Evolutionary conservation across 2,797 vertebrate species (phyloP).

Genomic region (Schizopygopsis malacanthus): DNA sequence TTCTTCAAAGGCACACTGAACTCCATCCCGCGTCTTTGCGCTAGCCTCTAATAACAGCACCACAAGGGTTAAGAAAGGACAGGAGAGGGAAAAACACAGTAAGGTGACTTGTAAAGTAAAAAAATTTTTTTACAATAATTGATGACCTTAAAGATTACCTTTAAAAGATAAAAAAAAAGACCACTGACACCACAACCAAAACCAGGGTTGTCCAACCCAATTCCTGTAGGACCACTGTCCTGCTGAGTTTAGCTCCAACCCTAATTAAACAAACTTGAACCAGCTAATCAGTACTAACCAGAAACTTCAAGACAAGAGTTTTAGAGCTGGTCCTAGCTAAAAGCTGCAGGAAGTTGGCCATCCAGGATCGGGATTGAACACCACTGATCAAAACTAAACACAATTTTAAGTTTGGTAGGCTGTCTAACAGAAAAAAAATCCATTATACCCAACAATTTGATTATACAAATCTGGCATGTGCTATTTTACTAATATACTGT

Average conservation of each 20-base stretch:
- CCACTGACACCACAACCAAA: too few species aligned
- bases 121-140: too few species aligned
- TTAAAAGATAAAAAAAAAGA: too few species aligned
- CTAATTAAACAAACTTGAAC: not conserved
- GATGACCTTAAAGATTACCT: too few species aligned
- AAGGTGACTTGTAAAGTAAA: conserved; percentile 2
- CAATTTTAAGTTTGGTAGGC: not conserved
- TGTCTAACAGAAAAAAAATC: not conserved
- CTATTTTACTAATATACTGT: not conserved
- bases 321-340: not conserved
- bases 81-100: not conserved
- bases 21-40: conserved; percentile 95
- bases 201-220: not conserved
- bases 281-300: not conserved
- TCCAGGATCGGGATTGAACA: not conserved
- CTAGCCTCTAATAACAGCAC: conserved; percentile 86
- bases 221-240: not conserved
- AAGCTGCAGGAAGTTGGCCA: not conserved
- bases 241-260: not conserved
- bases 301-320: not conserved
- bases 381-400: not conserved
- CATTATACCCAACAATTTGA: not conserved
- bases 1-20: conserved; percentile 99
- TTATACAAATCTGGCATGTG: not conserved
- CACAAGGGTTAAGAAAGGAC: not conserved